Percentiles rank a stretch among this genome's conserved stretches.
These are phyloP conservation scores for Apteryx owenii DNA, from an alignment of 2,113 vertebrate genomes.

Conservation along the genomic window DNA sequence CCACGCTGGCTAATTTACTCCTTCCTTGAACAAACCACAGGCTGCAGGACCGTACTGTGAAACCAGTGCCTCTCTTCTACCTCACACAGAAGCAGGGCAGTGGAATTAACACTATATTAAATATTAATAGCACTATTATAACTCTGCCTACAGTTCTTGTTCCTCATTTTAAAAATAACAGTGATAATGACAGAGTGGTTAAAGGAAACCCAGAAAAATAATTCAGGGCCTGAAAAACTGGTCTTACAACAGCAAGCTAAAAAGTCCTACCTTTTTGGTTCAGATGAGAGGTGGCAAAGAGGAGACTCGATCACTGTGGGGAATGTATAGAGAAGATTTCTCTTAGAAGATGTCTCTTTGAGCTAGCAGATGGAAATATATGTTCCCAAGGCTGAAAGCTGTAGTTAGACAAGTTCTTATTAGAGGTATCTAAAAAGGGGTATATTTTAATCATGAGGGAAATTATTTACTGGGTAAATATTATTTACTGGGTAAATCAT, in stretches of 20 bases:
- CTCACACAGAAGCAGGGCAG: background rate
- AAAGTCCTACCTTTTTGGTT: background rate
- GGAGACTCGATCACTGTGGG: background rate
- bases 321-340: background rate
- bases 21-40: slow-evolving; percentile 44
- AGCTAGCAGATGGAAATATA: background rate
- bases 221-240: background rate
- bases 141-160: background rate
- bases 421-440: background rate
- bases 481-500: background rate
- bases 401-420: background rate
- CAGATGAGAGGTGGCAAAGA: background rate
- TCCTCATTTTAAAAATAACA: background rate
- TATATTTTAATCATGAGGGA: background rate
- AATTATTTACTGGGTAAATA: background rate
- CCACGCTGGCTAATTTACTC: background rate
- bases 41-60: background rate
- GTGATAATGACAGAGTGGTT: background rate
- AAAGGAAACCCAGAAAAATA: background rate
- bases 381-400: background rate
- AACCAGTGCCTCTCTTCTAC: background rate
- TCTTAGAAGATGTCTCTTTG: background rate
- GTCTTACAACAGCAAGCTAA: background rate
- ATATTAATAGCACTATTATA: background rate
- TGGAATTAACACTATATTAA: slow-evolving; percentile 6